Evolutionary conservation across 2,797 vertebrate species (phyloP).

Genomic region (Acipenser transmontanus): DNA sequence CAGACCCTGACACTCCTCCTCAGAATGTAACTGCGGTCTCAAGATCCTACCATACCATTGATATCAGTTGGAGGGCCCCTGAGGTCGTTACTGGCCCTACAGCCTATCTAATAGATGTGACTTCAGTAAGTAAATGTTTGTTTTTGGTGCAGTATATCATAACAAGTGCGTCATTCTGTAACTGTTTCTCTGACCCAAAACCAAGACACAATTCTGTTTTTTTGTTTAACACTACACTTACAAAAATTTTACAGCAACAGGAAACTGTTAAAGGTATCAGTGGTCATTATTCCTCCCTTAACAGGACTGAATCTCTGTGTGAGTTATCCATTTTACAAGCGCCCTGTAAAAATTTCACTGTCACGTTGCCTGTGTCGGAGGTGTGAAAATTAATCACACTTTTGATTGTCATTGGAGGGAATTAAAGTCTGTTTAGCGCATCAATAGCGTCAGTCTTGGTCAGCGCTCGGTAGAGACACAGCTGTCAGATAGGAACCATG

Average conservation of each 20-base stretch:
- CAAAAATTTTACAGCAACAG: neutral
- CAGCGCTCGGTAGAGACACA: slow-evolving; percentile 37
- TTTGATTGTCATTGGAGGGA: slow-evolving; percentile 36
- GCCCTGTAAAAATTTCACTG: neutral
- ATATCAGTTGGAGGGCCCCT: slow-evolving; percentile 76
- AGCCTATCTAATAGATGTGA: slow-evolving; percentile 78
- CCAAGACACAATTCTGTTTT: too few species aligned
- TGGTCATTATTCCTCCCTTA: neutral
- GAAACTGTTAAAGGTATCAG: neutral
- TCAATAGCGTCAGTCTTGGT: slow-evolving; percentile 44
- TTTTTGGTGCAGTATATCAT: neutral
- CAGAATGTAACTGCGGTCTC: slow-evolving; percentile 61
- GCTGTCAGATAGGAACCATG: slow-evolving; percentile 43
- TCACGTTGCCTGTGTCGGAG: neutral
- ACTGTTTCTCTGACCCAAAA: neutral
- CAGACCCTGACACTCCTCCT: slow-evolving; percentile 85
- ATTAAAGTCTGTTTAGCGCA: slow-evolving; percentile 43
- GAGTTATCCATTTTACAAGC: neutral
- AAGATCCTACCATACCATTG: slow-evolving; percentile 69
- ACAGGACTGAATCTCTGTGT: slow-evolving; percentile 2
- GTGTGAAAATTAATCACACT: slow-evolving; percentile 23
- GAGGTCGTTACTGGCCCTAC: slow-evolving; percentile 80
- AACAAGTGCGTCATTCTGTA: neutral
- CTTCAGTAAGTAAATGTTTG: slow-evolving; percentile 48
- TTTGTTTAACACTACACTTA: neutral